Conservation (phyloP, 2,113 vertebrate species). For the Saccopteryx leptura region DNA sequence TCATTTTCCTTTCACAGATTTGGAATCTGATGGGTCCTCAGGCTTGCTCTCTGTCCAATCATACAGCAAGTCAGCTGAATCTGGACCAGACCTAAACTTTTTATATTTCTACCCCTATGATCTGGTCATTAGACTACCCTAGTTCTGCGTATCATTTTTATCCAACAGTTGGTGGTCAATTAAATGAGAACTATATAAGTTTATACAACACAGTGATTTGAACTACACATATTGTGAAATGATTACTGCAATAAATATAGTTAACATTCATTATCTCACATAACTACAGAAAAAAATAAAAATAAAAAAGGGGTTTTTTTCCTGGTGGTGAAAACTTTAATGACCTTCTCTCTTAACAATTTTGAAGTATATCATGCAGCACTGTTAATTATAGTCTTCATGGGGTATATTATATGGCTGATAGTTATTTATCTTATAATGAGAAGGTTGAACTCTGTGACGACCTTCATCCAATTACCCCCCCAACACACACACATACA, state of each 20-base stretch:
- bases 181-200: not conserved
- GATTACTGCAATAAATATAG: not conserved
- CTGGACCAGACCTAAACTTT: not conserved
- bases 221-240: not conserved
- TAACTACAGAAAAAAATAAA: not conserved
- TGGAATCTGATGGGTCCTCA: not conserved
- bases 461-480: not conserved
- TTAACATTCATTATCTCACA: not conserved
- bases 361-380: not conserved
- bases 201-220: not conserved
- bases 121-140: not conserved
- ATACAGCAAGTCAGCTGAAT: too few relatives aligned
- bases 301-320: not conserved
- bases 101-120: not conserved
- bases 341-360: not conserved
- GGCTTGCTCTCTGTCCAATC: not conserved
- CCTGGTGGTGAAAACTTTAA: not conserved
- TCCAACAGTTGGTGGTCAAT: not conserved
- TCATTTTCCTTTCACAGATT: not conserved
- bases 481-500: too few relatives aligned
- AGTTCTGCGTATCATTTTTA: not conserved
- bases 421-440: not conserved
- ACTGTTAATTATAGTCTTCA: not conserved
- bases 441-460: not conserved
- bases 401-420: not conserved